phyloP scores from a whole-genome alignment of 2,797 vertebrate genomes.

The Gouania willdenowi region DNA sequence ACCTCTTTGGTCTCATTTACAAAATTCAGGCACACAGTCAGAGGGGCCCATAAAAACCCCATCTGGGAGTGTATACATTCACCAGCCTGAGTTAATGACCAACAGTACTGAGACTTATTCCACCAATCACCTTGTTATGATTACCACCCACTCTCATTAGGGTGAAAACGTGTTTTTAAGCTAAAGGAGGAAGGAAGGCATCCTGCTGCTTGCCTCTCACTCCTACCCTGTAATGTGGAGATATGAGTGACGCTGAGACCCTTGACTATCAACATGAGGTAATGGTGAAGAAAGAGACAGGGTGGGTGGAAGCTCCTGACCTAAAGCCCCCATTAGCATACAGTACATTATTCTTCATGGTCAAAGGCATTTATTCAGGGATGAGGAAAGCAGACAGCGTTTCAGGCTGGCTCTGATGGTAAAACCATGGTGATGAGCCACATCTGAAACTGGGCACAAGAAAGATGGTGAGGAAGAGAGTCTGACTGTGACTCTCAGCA shows the following conservation, averaged over 20 bases:
- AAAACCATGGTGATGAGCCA: constrained; percentile 42
- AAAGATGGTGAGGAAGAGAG: constrained; percentile 25
- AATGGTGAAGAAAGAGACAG: constrained; percentile 56
- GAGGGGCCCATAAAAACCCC: constrained; percentile 16
- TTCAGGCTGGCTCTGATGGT: constrained; percentile 25
- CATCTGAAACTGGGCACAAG: constrained; percentile 46
- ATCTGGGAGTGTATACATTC: constrained; percentile 22
- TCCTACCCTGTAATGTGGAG: constrained; percentile 45
- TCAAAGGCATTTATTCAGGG: constrained; percentile 48
- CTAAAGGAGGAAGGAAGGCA: constrained; percentile 33
- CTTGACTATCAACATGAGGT: constrained; percentile 70
- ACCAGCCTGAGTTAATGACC: constrained; percentile 34
- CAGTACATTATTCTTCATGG: constrained; percentile 23
- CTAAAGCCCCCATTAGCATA: constrained; percentile 36
- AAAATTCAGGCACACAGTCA: constrained; percentile 18
- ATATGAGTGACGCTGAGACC: constrained; percentile 44
- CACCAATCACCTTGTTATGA: constrained; percentile 38
- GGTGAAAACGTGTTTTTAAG: constrained; percentile 21
- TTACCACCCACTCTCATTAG: constrained; percentile 35
- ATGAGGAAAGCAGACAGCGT: constrained; percentile 59
- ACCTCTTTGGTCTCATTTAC: constrained; percentile 32
- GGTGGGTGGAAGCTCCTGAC: constrained; percentile 42
- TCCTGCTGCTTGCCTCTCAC: constrained; percentile 5
- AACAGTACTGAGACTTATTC: constrained; percentile 18
- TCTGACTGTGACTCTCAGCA: constrained; percentile 39